Evolutionary conservation across 2,113 vertebrate genomes (phyloP), one percentile per base, ranked within the genome.

Genomic region (Oreochromis niloticus): DNA sequence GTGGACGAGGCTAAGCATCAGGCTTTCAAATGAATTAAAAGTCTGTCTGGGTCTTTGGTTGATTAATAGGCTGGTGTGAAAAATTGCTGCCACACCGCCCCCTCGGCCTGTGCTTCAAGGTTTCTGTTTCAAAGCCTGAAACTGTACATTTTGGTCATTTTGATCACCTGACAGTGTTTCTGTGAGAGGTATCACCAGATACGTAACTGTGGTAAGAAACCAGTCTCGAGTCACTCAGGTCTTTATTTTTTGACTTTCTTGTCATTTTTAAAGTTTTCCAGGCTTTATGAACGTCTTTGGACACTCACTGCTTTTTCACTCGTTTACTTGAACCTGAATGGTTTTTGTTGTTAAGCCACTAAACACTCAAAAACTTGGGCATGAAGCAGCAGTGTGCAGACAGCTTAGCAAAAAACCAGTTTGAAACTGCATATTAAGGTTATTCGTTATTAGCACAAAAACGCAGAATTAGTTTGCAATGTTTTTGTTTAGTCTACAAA

Each of bases 211-310:
- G 36, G 36, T 22, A 71, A 41, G 39, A 46, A 71, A 71, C n/a
- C 39, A 43, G 39, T 9, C 17, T 57, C 27, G 57, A 32, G 57
- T 61, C 7, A 34, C 30, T 61, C 8, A 1, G 14, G 27, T 61
- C 59, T 63, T 63, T n/a, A 63, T 63, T 9, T 34, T 66, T 66
- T 0, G 30, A 61, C 6, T 63, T 63, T 56, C 54, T 56, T 56
- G n/a, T 24, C 9, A 0, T 36, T 36, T 36, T 36, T 36, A n/a
- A 63, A n/a, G 61, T 36, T 63, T 63, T 36, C 59, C 57, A 32
- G 8, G 30, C 9, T 66, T 0, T 12, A 12, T 66, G 61, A n/a
- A 7, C 6, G 0, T 66, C 0, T 36, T 12, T 36, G 61, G 61
- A 36, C 61, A 36, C 59, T 63, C 2, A 4, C 59, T 63, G 59